Conservation (phyloP, 1,140 invertebrate species). For the Bicyclus anynana region DNA sequence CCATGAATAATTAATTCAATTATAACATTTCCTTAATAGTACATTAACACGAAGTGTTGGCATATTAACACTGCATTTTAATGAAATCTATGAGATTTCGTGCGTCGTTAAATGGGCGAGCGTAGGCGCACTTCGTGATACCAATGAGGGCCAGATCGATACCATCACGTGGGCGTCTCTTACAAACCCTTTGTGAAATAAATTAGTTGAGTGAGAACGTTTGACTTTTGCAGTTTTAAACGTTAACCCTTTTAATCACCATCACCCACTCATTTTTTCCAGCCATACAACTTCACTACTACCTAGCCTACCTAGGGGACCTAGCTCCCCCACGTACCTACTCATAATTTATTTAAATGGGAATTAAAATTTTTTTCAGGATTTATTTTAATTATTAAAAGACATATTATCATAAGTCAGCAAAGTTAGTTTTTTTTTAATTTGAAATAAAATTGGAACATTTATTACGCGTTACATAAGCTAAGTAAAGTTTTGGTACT, state of each 20-base stretch:
- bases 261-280: no score
- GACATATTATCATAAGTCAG: no score
- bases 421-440: no score
- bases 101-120: constrained; percentile 19
- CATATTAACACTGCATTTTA: constrained; percentile 1
- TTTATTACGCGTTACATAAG: no score
- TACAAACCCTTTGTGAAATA: constrained; percentile 66
- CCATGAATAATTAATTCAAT: not conserved
- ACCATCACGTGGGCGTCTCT: constrained; percentile 55
- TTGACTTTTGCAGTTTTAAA: constrained; percentile 40
- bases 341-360: no score
- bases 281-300: no score
- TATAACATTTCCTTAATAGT: not conserved
- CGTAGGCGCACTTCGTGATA: constrained; percentile 51
- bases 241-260: no score
- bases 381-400: no score
- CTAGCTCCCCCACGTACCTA: no score
- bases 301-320: not conserved
- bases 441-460: no score
- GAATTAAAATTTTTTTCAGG: no score
- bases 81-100: constrained; percentile 2
- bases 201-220: constrained; percentile 62
- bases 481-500: no score
- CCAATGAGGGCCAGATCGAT: constrained; percentile 67
- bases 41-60: not conserved